Conservation (phyloP, 2,888 invertebrate genomes). For the Perizoma flavofasciatum region DNA sequence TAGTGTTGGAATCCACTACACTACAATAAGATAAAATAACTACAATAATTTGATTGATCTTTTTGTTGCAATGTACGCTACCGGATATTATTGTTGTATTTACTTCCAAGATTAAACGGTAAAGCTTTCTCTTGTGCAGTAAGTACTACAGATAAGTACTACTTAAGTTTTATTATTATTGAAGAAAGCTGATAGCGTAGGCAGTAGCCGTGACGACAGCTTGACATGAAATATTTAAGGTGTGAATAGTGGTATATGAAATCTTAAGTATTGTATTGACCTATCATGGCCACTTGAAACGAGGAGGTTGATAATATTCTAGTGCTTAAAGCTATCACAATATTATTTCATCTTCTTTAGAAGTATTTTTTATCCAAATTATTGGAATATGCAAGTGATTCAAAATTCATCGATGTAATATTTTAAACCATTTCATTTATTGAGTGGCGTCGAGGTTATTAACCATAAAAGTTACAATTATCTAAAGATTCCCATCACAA, state of each 20-base stretch:
- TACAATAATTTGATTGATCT: too few species aligned
- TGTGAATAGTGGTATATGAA: constrained; percentile 32
- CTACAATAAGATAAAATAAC: too few species aligned
- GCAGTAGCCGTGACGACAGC: constrained; percentile 51
- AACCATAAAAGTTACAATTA: too few species aligned
- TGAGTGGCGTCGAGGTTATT: too few species aligned
- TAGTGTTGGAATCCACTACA: too few species aligned
- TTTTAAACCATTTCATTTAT: too few species aligned
- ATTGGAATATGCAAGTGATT: too few species aligned
- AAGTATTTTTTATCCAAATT: too few species aligned
- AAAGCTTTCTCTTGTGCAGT: constrained; percentile 37
- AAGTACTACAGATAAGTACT: constrained; percentile 33
- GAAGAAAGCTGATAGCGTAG: constrained; percentile 52
- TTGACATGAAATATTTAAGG: constrained; percentile 44
- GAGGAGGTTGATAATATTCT: constrained; percentile 12
- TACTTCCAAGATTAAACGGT: constrained; percentile 28
- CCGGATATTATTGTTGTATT: constrained; percentile 34
- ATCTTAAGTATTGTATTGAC: constrained; percentile 36
- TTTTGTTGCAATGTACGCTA: constrained; percentile 9
- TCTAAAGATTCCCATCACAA: too few species aligned
- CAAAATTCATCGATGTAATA: too few species aligned
- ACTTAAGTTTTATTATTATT: constrained; percentile 40
- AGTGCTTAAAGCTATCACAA: too few species aligned
- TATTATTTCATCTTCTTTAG: too few species aligned
- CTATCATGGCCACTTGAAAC: constrained; percentile 33